These are phyloP conservation scores for Erannis defoliaria DNA, from an alignment of 2,888 invertebrate genomes.

Conservation along the genomic window DNA sequence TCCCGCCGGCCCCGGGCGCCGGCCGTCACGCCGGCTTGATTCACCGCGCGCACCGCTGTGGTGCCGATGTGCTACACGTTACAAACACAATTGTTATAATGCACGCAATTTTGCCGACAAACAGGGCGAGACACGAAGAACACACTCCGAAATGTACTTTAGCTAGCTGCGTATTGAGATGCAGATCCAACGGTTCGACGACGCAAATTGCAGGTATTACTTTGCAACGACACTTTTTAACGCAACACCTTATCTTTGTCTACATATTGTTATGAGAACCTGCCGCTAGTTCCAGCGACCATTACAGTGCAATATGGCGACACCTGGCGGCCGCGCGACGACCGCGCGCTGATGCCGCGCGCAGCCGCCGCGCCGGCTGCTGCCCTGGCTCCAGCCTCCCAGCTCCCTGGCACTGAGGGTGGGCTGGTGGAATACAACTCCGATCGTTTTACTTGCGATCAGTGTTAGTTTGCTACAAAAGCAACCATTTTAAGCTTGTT, in stretches of 20 bases:
- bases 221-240: slow-evolving; percentile 19
- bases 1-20: neutral
- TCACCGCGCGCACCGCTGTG: slow-evolving; percentile 36
- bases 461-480: no score
- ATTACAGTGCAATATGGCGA: no score
- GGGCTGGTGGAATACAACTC: no score
- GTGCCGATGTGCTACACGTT: slow-evolving; percentile 56
- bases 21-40: neutral
- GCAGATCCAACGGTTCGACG: slow-evolving; percentile 32
- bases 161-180: slow-evolving; percentile 45
- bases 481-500: no score
- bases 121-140: slow-evolving; percentile 71
- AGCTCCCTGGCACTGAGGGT: no score
- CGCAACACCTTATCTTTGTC: slow-evolving; percentile 32
- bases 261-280: slow-evolving; percentile 12
- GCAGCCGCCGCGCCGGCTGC: no score
- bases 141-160: neutral
- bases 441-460: no score
- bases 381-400: no score
- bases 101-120: slow-evolving; percentile 74
- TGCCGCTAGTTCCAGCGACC: slow-evolving; percentile 7
- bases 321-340: no score
- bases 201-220: neutral
- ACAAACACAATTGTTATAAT: slow-evolving; percentile 62
- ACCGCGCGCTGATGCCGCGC: no score